Evolutionary conservation across 2,888 invertebrate species (phyloP).

Genomic region (Euspilapteryx auroguttella): DNA sequence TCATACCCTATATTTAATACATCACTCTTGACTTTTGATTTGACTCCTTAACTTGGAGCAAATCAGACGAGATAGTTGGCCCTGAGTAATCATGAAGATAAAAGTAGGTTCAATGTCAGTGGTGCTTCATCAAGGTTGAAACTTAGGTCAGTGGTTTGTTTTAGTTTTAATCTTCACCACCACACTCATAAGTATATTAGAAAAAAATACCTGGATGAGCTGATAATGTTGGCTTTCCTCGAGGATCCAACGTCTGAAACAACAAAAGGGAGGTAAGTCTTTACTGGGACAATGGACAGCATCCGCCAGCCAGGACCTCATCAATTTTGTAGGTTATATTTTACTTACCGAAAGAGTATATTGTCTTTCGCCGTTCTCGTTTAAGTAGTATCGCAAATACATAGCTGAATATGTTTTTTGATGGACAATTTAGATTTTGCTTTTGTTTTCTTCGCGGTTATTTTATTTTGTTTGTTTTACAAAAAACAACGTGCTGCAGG

Average conservation of each 20-base stretch:
- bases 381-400: constrained; percentile 61
- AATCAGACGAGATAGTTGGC: no score
- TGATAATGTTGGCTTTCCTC: constrained; percentile 79
- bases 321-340: constrained; percentile 15
- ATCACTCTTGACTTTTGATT: no score
- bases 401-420: constrained; percentile 14
- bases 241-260: constrained; percentile 76
- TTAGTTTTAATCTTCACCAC: no score
- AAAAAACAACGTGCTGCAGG: no score
- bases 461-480: no score
- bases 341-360: constrained; percentile 80
- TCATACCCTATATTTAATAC: no score
- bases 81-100: no score
- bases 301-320: no score
- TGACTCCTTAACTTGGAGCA: no score
- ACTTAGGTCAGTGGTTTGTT: not conserved
- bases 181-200: no score
- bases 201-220: constrained; percentile 83
- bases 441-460: not conserved
- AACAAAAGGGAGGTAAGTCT: constrained; percentile 8
- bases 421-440: not conserved
- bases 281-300: no score
- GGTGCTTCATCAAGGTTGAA: not conserved
- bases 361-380: constrained; percentile 77
- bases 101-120: no score